A percentile compares a stretch with the other conserved stretches of the same genome.
Evolutionary conservation across 2,888 invertebrate species (phyloP).

Genomic region (Hirtodrosophila histrioides): DNA sequence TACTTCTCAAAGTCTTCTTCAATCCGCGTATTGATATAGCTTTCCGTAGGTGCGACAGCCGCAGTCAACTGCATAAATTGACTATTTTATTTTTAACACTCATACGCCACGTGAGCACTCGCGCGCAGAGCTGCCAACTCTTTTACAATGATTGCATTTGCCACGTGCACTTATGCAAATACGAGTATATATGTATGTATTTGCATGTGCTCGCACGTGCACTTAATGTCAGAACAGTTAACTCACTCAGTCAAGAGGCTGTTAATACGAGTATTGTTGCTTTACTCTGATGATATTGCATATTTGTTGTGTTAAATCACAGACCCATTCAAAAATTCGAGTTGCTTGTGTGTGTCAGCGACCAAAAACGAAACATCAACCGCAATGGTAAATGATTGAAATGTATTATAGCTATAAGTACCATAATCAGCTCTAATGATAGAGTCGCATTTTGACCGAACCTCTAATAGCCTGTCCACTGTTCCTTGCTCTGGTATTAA

Average conservation of each 20-base stretch:
- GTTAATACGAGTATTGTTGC: conserved; percentile 1
- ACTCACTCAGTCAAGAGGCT: conserved; percentile 33
- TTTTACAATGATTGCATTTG: conserved; percentile 28
- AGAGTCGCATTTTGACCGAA: neutral
- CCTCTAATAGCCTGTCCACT: neutral
- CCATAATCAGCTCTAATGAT: conserved; percentile 8
- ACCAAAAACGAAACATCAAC: neutral
- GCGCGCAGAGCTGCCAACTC: conserved; percentile 2
- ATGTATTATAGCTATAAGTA: conserved; percentile 9
- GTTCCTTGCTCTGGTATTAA: neutral
- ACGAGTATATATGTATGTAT: neutral
- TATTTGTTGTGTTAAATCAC: conserved; percentile 30
- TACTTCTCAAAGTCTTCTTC: too few relatives aligned
- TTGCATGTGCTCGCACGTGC: conserved; percentile 42
- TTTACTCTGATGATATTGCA: conserved; percentile 1
- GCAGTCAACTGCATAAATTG: conserved; percentile 49
- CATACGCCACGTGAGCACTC: conserved; percentile 30
- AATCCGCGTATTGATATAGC: too few relatives aligned
- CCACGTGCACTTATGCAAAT: conserved; percentile 50
- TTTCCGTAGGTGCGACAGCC: conserved; percentile 2
- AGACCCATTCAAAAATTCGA: conserved; percentile 15
- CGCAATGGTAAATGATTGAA: conserved; percentile 15
- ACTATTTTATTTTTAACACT: conserved; percentile 40
- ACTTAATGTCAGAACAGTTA: conserved; percentile 68
- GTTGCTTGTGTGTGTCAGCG: neutral